Conservation (phyloP, 1,140 invertebrate genomes). For the Palaemon carinicauda region DNA sequence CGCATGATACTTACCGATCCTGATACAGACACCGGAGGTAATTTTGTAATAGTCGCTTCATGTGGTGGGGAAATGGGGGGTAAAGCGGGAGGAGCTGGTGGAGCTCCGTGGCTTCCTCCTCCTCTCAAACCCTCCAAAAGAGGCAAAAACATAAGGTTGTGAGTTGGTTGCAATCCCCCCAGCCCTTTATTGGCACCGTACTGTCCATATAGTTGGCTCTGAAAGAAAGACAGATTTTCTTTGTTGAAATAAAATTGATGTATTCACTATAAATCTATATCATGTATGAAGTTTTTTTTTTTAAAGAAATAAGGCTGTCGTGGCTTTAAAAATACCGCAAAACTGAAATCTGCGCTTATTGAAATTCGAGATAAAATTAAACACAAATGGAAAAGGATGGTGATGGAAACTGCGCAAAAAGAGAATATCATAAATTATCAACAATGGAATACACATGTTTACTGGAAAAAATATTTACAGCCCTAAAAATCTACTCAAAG, state of each 20-base stretch:
- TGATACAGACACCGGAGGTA: constrained; percentile 34
- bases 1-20: constrained; percentile 28
- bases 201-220: constrained; percentile 58
- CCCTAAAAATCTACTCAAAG: no score
- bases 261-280: no score
- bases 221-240: neutral
- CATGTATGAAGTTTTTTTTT: no score
- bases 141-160: constrained; percentile 71
- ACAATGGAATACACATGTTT: no score
- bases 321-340: neutral
- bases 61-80: constrained; percentile 64
- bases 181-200: constrained; percentile 48
- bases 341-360: neutral
- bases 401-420: no score
- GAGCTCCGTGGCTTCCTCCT: constrained; percentile 53
- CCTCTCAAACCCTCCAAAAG: constrained; percentile 69
- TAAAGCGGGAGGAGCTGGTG: constrained; percentile 65
- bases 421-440: no score
- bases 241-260: neutral
- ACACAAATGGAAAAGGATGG: no score
- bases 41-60: constrained; percentile 68
- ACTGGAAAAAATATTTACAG: no score
- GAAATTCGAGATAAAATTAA: no score
- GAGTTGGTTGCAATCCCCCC: constrained; percentile 62
- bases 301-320: no score